These are phyloP conservation scores for Merluccius polli DNA, from an alignment of 2,797 vertebrate genomes.

Conservation along the genomic window DNA sequence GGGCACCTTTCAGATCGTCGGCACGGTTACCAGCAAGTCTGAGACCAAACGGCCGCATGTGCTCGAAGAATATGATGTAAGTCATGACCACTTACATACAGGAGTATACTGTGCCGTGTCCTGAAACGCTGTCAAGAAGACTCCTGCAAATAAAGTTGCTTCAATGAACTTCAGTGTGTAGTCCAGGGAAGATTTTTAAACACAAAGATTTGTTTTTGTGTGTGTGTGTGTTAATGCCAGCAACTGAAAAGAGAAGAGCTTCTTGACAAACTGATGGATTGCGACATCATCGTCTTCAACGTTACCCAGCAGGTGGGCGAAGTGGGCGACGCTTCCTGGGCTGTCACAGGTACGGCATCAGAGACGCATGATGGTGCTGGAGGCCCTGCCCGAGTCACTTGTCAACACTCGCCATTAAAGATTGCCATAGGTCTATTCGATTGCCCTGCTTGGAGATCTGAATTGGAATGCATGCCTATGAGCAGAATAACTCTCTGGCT, in stretches of 20 bases:
- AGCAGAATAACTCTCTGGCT: not conserved
- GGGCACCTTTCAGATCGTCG: slow-evolving; percentile 77
- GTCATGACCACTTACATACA: slow-evolving; percentile 30
- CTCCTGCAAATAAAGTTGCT: not conserved
- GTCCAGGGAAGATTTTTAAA: not conserved
- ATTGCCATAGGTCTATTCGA: not conserved
- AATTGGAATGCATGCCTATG: not conserved
- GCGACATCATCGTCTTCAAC: slow-evolving; percentile 86
- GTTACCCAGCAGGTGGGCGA: slow-evolving; percentile 77
- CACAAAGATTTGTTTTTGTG: not conserved
- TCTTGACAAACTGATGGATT: slow-evolving; percentile 75
- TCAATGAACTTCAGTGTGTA: not conserved
- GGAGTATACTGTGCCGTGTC: not conserved
- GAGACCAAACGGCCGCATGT: slow-evolving; percentile 48
- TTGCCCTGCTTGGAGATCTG: not conserved
- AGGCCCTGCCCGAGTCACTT: not conserved
- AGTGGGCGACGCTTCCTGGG: slow-evolving; percentile 85
- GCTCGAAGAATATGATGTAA: slow-evolving; percentile 76
- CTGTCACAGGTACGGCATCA: slow-evolving; percentile 74
- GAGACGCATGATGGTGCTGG: not conserved
- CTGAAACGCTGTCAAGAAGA: not conserved
- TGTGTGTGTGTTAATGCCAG: slow-evolving; percentile 53
- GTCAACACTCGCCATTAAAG: not conserved
- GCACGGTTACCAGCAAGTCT: slow-evolving; percentile 66
- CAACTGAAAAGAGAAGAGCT: slow-evolving; percentile 64